Evolutionary conservation across 1,140 invertebrate genomes (phyloP).

Genomic region (Thereuonema tuberculata): DNA sequence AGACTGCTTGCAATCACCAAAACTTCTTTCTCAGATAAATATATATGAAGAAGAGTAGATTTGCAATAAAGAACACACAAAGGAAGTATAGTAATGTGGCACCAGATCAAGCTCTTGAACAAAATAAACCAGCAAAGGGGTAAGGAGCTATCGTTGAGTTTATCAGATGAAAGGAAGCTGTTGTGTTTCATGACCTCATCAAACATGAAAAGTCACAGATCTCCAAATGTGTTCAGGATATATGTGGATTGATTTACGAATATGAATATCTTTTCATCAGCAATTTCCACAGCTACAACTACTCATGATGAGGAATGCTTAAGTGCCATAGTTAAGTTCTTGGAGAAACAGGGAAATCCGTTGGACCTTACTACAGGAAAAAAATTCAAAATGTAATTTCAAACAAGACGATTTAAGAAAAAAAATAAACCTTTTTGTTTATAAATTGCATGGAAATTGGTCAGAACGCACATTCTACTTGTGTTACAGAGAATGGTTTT

Average conservation of each 20-base stretch:
- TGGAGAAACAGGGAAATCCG: background rate
- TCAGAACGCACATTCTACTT: too few species aligned
- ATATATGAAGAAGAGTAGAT: background rate
- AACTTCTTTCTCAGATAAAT: too few species aligned
- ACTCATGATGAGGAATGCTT: background rate
- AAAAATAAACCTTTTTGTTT: too few species aligned
- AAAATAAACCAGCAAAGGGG: background rate
- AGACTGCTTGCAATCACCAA: too few species aligned
- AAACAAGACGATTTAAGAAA: too few species aligned
- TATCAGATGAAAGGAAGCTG: background rate
- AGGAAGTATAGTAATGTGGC: background rate
- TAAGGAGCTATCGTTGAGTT: background rate
- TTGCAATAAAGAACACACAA: background rate
- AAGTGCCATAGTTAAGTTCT: background rate
- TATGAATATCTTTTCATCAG: background rate
- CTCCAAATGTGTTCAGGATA: background rate
- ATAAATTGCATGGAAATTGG: too few species aligned
- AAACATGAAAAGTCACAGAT: background rate
- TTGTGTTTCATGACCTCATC: background rate
- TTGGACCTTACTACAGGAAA: background rate
- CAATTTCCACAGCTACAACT: background rate
- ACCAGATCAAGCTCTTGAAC: background rate
- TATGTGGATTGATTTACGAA: background rate
- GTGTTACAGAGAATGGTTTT: too few species aligned
- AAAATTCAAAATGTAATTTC: too few species aligned